phyloP scores from a whole-genome alignment of 2,113 vertebrate genomes.

The Spea bombifrons region DNA sequence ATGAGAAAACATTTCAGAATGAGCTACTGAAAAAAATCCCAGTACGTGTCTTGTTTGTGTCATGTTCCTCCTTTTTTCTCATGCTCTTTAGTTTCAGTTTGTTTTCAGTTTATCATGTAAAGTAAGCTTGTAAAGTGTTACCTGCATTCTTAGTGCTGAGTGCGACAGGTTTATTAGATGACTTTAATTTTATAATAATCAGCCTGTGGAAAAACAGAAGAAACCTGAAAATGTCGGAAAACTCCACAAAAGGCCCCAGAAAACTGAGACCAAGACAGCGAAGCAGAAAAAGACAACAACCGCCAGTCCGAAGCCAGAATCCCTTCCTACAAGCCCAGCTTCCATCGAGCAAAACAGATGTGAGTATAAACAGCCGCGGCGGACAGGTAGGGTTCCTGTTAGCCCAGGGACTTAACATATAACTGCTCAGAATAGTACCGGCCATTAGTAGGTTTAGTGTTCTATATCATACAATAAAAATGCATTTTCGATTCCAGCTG shows the following conservation, averaged over 20 bases:
- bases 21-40: no score
- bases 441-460: no score
- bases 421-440: no score
- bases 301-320: not conserved
- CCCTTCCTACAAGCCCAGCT: conserved; percentile 50
- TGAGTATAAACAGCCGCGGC: conserved; percentile 61
- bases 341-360: conserved; percentile 79
- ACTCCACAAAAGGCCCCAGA: conserved; percentile 13
- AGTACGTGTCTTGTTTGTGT: no score
- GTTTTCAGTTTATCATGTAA: not conserved
- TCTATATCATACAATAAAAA: not conserved
- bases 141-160: not conserved
- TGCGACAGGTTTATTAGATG: not conserved
- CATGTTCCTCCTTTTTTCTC: no score
- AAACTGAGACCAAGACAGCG: conserved; percentile 29
- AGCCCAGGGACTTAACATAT: not conserved
- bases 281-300: not conserved
- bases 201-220: conserved; percentile 39
- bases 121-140: not conserved
- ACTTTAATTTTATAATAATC: not conserved
- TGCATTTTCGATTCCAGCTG: conserved; percentile 54
- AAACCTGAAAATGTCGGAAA: conserved; percentile 41
- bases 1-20: no score
- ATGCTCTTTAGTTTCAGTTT: no score
- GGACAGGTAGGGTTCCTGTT: not conserved